Conservation (phyloP, 2,113 vertebrate species). For the Microcebus jonahi region DNA sequence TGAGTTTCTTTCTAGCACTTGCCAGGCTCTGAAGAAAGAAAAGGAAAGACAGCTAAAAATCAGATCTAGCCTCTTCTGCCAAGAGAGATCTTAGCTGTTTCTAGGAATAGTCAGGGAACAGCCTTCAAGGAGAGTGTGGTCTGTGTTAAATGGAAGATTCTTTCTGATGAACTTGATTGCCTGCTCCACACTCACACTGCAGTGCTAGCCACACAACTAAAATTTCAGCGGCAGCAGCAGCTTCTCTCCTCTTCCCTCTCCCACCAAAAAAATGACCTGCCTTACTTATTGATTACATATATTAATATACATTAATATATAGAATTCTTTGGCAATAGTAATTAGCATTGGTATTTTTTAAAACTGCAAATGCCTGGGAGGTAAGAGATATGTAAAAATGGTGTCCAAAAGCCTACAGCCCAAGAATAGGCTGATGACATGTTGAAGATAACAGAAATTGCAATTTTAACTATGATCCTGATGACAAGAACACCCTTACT, state of each 20-base stretch:
- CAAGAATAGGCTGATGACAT: not conserved
- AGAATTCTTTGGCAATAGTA: constrained; percentile 12
- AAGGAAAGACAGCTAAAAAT: not conserved
- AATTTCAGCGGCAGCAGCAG: not conserved
- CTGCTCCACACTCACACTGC: not conserved
- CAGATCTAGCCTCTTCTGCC: not conserved
- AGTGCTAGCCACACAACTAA: not conserved
- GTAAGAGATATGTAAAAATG: not conserved
- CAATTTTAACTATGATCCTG: constrained; percentile 10
- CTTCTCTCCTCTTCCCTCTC: not conserved
- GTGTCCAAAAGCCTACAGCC: not conserved
- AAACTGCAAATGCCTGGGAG: not conserved
- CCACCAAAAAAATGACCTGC: not conserved
- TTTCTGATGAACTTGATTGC: not conserved
- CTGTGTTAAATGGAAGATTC: not conserved
- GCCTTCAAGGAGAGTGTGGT: not conserved
- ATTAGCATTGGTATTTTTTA: not conserved
- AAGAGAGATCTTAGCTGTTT: not conserved
- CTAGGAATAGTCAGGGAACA: not conserved
- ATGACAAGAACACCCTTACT: not conserved
- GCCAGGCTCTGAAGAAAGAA: not conserved
- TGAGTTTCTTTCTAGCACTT: not conserved
- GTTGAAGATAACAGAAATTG: not conserved
- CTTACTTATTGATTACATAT: not conserved
- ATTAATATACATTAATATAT: too few species aligned